phyloP scores from a whole-genome alignment of 2,113 vertebrate genomes.

The Sceloporus undulatus region DNA sequence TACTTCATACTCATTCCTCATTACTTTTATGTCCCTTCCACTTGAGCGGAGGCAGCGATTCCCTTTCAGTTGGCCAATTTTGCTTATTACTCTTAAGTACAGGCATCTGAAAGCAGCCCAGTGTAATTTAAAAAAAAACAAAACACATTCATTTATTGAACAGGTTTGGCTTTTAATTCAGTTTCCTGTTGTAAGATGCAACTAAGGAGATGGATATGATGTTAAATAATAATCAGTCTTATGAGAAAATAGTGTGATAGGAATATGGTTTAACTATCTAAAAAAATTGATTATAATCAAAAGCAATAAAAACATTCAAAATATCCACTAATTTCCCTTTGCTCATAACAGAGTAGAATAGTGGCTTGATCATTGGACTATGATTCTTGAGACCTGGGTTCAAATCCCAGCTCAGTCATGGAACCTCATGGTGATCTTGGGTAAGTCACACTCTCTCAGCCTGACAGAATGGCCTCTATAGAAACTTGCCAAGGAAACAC shows the following conservation, averaged over 20 bases:
- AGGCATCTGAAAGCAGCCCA: not conserved
- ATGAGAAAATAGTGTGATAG: not conserved
- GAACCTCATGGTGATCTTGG: too few species aligned
- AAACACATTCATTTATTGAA: not conserved
- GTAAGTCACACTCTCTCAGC: too few species aligned
- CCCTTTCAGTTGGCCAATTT: not conserved
- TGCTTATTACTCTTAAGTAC: not conserved
- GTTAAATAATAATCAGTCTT: too few species aligned
- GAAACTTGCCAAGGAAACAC: too few species aligned
- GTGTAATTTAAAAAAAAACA: not conserved
- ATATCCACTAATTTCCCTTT: not conserved
- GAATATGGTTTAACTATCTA: not conserved
- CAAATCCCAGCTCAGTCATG: too few species aligned
- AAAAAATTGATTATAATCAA: not conserved
- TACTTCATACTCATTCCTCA: not conserved
- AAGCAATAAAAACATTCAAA: not conserved
- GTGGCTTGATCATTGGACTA: too few species aligned
- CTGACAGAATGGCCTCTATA: too few species aligned
- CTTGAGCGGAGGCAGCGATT: not conserved
- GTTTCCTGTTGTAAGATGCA: not conserved
- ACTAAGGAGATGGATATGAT: not conserved
- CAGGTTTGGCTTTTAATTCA: not conserved
- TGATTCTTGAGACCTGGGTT: too few species aligned
- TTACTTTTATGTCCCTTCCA: not conserved
- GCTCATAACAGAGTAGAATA: not conserved